These are phyloP conservation scores for Eledone cirrhosa DNA, from an alignment of 2,888 invertebrate genomes.

Conservation along the genomic window DNA sequence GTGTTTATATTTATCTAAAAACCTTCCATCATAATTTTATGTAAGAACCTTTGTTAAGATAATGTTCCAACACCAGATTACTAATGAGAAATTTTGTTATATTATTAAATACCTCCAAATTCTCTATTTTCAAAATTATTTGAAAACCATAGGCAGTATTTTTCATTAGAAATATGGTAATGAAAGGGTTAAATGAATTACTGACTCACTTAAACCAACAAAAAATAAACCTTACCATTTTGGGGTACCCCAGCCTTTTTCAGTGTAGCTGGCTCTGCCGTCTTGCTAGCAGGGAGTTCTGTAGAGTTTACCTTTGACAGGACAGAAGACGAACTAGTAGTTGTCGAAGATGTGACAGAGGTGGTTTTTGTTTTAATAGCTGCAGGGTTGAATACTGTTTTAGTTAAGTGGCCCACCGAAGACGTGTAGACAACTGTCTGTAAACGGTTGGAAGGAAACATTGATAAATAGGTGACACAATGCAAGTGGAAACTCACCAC, in stretches of 20 bases:
- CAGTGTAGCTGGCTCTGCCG: conserved; percentile 63
- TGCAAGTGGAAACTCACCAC: conserved; percentile 4
- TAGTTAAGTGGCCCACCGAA: conserved; percentile 67
- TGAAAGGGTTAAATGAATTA: not conserved
- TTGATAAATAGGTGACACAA: not conserved
- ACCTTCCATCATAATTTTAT: too few relatives aligned
- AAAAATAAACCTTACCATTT: conserved; percentile 65
- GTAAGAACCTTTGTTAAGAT: too few relatives aligned
- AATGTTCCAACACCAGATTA: too few relatives aligned
- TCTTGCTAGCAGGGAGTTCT: not conserved
- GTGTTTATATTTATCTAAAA: too few relatives aligned
- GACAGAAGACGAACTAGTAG: conserved; percentile 51
- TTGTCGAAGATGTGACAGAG: conserved; percentile 33
- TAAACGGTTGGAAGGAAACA: conserved; percentile 19
- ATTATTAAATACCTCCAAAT: too few relatives aligned
- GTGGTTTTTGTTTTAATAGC: conserved; percentile 54
- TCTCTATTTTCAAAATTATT: too few relatives aligned
- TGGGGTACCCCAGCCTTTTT: conserved; percentile 80
- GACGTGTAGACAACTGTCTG: conserved; percentile 55
- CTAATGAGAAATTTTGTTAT: too few relatives aligned
- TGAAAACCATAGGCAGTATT: too few relatives aligned
- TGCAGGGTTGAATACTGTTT: conserved; percentile 69
- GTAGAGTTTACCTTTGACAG: conserved; percentile 19
- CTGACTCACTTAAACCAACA: not conserved
- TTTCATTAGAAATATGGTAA: too few relatives aligned